Percentiles rank a stretch among this genome's conserved stretches.
phyloP scores from a whole-genome alignment of 2,888 invertebrate genomes.

The Eupithecia vulgata region DNA sequence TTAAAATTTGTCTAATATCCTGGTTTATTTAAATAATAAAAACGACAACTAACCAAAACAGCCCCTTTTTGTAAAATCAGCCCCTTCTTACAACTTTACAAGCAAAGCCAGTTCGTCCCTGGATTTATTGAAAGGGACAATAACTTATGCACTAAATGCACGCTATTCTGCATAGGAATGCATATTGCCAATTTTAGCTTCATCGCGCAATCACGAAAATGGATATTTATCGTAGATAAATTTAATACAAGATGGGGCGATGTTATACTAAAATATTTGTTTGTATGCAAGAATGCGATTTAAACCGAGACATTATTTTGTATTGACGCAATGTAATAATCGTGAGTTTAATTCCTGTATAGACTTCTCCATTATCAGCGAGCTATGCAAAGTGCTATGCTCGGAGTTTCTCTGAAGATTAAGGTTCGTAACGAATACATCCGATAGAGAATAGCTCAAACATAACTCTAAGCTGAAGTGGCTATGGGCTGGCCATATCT shows the following conservation, averaged over 20 bases:
- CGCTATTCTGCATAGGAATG: not conserved
- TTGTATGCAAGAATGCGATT: conserved; percentile 16
- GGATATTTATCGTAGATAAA: conserved; percentile 13
- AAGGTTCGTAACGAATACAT: no score
- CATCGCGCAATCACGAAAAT: not conserved
- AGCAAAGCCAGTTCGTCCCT: not conserved
- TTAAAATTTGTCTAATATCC: not conserved
- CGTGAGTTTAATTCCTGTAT: not conserved
- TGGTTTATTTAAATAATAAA: not conserved
- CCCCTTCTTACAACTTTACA: not conserved
- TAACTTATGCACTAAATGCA: conserved; percentile 19
- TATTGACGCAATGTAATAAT: not conserved
- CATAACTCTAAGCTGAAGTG: no score
- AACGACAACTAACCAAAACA: not conserved
- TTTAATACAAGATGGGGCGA: not conserved
- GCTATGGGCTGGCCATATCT: no score
- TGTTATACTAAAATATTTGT: not conserved
- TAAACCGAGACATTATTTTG: not conserved
- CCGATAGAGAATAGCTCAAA: no score
- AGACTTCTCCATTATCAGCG: no score
- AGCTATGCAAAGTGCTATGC: no score
- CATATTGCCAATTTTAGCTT: not conserved
- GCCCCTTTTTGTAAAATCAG: not conserved
- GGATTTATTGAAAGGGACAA: conserved; percentile 6
- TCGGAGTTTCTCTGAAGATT: no score